Percentiles rank a stretch among this genome's conserved stretches.
phyloP scores from a whole-genome alignment of 2,888 invertebrate species.

The Drosophila yooni region DNA sequence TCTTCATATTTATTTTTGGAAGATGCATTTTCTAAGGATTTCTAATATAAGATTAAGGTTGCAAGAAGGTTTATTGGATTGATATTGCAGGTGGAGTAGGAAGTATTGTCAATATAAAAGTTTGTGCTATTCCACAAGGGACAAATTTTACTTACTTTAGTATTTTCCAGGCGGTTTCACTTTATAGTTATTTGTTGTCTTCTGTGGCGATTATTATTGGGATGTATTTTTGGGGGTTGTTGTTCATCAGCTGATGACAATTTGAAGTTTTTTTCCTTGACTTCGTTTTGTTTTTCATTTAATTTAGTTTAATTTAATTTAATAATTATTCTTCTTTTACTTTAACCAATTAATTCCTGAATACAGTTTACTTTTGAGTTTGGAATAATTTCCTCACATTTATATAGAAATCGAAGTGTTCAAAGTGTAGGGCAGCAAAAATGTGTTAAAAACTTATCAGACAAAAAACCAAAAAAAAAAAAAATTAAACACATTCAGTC shows the following conservation, averaged over 20 bases:
- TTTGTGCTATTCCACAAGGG: neutral
- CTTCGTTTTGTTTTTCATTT: neutral
- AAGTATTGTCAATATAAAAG: neutral
- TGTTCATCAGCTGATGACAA: neutral
- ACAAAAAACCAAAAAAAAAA: conserved; percentile 45
- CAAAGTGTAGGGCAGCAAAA: conserved; percentile 40
- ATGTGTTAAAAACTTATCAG: conserved; percentile 62
- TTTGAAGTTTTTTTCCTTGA: neutral
- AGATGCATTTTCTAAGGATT: no score
- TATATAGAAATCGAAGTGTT: conserved; percentile 11
- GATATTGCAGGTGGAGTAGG: neutral
- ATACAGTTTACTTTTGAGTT: neutral
- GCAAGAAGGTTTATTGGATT: neutral
- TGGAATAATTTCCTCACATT: neutral
- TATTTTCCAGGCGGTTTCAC: neutral
- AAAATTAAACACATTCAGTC: conserved; percentile 65
- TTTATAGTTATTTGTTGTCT: neutral
- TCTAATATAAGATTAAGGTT: neutral
- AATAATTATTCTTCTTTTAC: neutral
- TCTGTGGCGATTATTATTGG: neutral
- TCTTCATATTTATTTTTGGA: no score
- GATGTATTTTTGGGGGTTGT: neutral
- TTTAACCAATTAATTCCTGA: neutral
- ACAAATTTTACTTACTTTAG: neutral
- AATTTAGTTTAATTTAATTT: conserved; percentile 9